phyloP scores from a whole-genome alignment of 2,888 invertebrate species.

The Eristalis pertinax region DNA sequence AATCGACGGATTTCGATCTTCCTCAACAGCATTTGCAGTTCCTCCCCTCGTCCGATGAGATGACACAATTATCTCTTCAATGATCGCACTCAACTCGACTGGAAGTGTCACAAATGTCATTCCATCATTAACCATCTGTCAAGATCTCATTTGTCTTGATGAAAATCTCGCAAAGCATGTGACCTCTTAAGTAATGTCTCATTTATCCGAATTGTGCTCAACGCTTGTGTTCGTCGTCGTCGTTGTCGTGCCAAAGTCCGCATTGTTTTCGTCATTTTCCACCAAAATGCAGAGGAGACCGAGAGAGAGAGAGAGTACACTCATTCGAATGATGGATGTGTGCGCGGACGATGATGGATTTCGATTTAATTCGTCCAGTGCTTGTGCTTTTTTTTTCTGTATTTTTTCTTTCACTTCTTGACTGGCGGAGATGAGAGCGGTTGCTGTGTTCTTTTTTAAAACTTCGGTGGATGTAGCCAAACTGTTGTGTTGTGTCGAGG shows the following conservation, averaged over 20 bases:
- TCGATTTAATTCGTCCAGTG: background rate
- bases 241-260: slow-evolving; percentile 13
- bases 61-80: background rate
- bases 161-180: background rate
- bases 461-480: background rate
- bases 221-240: background rate
- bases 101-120: background rate
- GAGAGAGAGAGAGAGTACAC: background rate
- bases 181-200: background rate
- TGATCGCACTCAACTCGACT: background rate
- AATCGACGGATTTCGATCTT: too few relatives aligned
- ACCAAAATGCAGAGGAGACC: background rate
- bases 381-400: too few relatives aligned
- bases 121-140: background rate
- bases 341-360: background rate
- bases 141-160: background rate
- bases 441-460: background rate
- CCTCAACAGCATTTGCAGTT: too few relatives aligned
- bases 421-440: background rate
- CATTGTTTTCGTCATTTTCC: background rate
- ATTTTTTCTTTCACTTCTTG: background rate
- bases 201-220: background rate
- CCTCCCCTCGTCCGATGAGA: background rate
- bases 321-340: background rate
- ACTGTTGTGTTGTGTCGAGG: too few relatives aligned